Conservation (phyloP, 2,888 invertebrate genomes). For the Mantis religiosa region DNA sequence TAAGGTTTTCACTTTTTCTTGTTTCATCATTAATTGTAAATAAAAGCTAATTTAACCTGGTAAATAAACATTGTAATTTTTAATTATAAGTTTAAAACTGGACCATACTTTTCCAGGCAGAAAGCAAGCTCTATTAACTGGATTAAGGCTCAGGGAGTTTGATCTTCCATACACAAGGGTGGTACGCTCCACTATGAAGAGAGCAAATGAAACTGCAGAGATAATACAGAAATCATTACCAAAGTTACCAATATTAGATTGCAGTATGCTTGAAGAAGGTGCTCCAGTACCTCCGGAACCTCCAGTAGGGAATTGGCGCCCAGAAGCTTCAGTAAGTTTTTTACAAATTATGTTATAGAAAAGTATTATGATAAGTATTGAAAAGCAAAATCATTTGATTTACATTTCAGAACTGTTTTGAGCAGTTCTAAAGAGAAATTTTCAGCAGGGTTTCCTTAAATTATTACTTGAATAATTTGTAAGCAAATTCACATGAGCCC, state of each 20-base stretch:
- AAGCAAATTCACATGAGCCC: no score
- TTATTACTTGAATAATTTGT: no score
- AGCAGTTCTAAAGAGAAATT: no score
- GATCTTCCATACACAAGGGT: constrained; percentile 75
- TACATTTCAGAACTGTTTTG: no score
- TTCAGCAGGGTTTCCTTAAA: no score
- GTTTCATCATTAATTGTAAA: not conserved
- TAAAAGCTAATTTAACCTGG: no score
- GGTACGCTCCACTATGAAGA: constrained; percentile 85
- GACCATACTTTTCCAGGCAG: constrained; percentile 53
- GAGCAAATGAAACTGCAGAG: constrained; percentile 87
- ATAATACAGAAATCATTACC: constrained; percentile 71
- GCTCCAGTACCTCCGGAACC: constrained; percentile 94
- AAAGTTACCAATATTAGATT: constrained; percentile 55
- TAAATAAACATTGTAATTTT: not conserved
- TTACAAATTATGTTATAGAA: not conserved
- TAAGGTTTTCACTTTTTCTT: constrained; percentile 39
- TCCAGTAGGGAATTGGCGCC: constrained; percentile 80
- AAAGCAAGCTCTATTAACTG: constrained; percentile 82
- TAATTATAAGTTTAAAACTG: no score
- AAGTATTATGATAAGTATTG: not conserved
- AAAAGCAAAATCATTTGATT: no score
- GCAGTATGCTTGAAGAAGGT: constrained; percentile 82
- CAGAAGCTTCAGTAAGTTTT: constrained; percentile 66
- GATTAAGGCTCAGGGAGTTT: constrained; percentile 65